These are phyloP conservation scores for Menidia beryllina DNA, from an alignment of 2,113 vertebrate genomes.

Conservation along the genomic window DNA sequence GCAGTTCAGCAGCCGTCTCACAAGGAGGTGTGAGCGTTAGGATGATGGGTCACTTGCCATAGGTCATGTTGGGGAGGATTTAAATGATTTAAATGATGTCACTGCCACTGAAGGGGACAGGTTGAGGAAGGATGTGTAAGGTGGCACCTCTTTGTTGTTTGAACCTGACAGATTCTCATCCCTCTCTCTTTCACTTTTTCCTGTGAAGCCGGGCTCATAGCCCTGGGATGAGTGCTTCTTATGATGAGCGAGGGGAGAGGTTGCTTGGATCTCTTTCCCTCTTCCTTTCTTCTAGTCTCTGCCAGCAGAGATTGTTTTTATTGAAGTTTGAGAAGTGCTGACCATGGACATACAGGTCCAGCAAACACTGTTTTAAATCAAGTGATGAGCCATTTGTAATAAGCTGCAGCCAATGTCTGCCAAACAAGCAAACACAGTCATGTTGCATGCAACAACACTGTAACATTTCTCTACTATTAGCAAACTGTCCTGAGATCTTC, in stretches of 20 bases:
- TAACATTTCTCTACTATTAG: constrained; percentile 56
- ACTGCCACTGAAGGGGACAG: constrained; percentile 74
- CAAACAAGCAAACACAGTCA: constrained; percentile 65
- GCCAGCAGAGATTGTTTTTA: constrained; percentile 74
- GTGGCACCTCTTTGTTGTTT: constrained; percentile 80
- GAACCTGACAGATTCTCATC: constrained; percentile 76
- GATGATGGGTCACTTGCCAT: constrained; percentile 79
- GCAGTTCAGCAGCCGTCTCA: constrained; percentile 70
- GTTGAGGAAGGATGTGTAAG: constrained; percentile 76
- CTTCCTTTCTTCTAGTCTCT: constrained; percentile 48
- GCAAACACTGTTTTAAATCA: constrained; percentile 67
- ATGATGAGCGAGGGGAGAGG: constrained; percentile 78
- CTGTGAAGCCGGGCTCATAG: constrained; percentile 69
- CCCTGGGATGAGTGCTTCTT: constrained; percentile 70
- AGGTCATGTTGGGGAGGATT: constrained; percentile 79
- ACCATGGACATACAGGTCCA: constrained; percentile 72
- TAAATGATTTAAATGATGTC: constrained; percentile 82
- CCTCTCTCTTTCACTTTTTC: constrained; percentile 58
- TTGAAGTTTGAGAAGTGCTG: constrained; percentile 80
- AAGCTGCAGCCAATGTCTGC: constrained; percentile 67
- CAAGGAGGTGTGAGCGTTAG: constrained; percentile 67
- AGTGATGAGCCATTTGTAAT: constrained; percentile 70
- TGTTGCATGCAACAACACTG: constrained; percentile 46
- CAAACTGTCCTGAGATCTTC: constrained; percentile 47
- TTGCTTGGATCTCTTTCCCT: constrained; percentile 69